Conservation (phyloP, 2,888 invertebrate species). For the Apodemia zela region DNA sequence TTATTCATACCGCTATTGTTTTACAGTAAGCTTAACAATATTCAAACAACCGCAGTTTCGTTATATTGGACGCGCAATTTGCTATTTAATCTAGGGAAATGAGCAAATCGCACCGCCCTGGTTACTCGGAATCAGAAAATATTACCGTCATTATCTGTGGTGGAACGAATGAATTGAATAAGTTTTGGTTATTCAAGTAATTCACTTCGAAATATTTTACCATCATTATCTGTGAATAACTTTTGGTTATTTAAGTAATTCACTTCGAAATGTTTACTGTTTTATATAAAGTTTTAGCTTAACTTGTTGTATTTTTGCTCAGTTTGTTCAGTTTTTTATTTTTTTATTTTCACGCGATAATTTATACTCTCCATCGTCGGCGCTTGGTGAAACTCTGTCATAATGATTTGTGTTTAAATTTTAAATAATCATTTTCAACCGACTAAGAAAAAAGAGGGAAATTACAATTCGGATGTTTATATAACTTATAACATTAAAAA, state of each 20-base stretch:
- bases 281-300: neutral
- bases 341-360: no score
- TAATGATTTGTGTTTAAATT: no score
- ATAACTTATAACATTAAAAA: no score
- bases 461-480: no score
- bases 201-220: neutral
- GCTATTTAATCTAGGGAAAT: slow-evolving; percentile 14
- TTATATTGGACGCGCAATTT: slow-evolving; percentile 13
- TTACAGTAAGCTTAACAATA: slow-evolving; percentile 14
- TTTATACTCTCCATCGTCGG: no score
- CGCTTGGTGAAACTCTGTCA: no score
- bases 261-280: neutral
- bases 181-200: neutral
- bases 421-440: no score
- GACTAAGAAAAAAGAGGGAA: no score
- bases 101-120: slow-evolving; percentile 6
- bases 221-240: neutral
- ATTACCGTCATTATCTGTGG: neutral
- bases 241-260: neutral
- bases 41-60: slow-evolving; percentile 13
- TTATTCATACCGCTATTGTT: slow-evolving; percentile 12
- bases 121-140: neutral
- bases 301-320: no score
- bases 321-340: no score
- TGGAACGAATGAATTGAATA: neutral